These are phyloP conservation scores for Atherinosoma microstoma DNA, from an alignment of 2,797 vertebrate genomes.

Conservation along the genomic window DNA sequence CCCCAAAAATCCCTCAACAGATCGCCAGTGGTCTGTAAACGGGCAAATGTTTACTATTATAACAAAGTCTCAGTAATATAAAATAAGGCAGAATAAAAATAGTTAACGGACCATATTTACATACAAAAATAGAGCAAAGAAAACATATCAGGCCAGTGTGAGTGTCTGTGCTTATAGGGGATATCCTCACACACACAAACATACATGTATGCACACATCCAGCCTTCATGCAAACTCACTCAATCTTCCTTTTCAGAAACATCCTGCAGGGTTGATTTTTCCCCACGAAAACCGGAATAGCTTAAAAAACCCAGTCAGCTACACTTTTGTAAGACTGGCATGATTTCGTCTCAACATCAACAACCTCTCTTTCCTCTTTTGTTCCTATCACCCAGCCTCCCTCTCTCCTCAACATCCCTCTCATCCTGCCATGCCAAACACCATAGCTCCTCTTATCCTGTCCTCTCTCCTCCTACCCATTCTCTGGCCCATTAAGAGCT, in stretches of 20 bases:
- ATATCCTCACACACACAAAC: constrained; percentile 42
- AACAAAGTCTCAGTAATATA: constrained; percentile 68
- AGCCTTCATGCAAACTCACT: constrained; percentile 18
- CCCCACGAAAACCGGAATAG: constrained; percentile 1
- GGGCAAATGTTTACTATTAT: constrained; percentile 61
- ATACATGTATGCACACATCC: constrained; percentile 35
- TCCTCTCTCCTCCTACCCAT: constrained; percentile 42
- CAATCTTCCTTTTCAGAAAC: neutral
- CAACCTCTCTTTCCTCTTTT: constrained; percentile 19
- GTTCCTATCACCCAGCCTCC: constrained; percentile 35
- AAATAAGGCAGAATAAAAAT: constrained; percentile 84
- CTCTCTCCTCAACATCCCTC: constrained; percentile 32
- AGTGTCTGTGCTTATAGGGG: constrained; percentile 29
- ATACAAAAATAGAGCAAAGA: constrained; percentile 95
- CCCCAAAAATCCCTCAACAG: constrained; percentile 49
- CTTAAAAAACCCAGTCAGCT: neutral
- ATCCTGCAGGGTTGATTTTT: neutral
- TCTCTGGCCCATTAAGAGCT: constrained; percentile 75
- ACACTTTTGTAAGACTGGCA: neutral
- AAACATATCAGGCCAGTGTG: constrained; percentile 76
- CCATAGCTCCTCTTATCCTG: constrained; percentile 59
- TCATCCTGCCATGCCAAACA: constrained; percentile 46
- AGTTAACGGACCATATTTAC: constrained; percentile 80
- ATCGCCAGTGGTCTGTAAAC: constrained; percentile 46
- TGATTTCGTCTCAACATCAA: constrained; percentile 24